Evolutionary conservation across 2,113 vertebrate species (phyloP).

Genomic region (Ivindomyrus marchei): DNA sequence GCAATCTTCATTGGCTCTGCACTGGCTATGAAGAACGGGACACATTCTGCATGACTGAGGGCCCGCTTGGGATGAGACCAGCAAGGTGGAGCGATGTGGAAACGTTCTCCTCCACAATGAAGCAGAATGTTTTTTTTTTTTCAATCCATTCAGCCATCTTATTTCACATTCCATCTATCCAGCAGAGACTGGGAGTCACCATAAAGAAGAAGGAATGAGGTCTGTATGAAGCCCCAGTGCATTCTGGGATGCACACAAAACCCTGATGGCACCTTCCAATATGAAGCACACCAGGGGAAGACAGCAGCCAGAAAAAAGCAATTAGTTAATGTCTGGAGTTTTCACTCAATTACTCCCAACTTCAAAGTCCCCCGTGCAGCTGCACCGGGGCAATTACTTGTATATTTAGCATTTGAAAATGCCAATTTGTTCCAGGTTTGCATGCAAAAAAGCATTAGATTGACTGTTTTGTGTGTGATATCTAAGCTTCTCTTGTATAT

Average conservation of each 20-base stretch:
- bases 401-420: slow-evolving; percentile 43
- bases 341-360: not conserved
- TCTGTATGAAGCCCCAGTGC: not conserved
- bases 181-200: not conserved
- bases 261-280: not conserved
- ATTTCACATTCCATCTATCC: not conserved
- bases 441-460: slow-evolving; percentile 22
- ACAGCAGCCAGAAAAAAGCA: not conserved
- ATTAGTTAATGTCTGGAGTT: not conserved
- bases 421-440: slow-evolving; percentile 36
- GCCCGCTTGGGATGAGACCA: not conserved
- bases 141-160: not conserved
- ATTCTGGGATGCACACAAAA: not conserved
- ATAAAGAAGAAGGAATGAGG: not conserved
- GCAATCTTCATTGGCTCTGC: not conserved
- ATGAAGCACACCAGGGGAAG: not conserved
- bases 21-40: not conserved
- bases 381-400: slow-evolving; percentile 40
- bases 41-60: not conserved
- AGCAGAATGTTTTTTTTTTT: not conserved
- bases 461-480: slow-evolving; percentile 20
- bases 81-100: not conserved
- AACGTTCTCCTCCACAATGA: not conserved
- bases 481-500: slow-evolving; percentile 15
- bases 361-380: slow-evolving; percentile 11